These are phyloP conservation scores for Ptiloglossa arizonensis DNA, from an alignment of 1,140 invertebrate species.

Conservation along the genomic window DNA sequence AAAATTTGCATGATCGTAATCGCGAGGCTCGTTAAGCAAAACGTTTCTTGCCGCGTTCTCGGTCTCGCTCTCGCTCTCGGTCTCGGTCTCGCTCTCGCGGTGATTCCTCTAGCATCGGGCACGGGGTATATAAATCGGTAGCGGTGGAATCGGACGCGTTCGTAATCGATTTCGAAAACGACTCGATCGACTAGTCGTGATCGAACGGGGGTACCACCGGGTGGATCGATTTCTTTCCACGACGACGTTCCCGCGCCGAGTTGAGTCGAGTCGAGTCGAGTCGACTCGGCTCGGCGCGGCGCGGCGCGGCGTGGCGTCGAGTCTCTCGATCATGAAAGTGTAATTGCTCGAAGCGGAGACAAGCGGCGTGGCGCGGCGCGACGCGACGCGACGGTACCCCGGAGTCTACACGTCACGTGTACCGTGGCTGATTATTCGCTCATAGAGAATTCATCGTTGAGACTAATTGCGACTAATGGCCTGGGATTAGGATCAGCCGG, in stretches of 20 bases:
- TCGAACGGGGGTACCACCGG: neutral
- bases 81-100: too few species aligned
- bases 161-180: conserved; percentile 32
- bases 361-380: too few species aligned
- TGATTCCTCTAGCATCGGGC: too few species aligned
- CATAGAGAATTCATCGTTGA: conserved; percentile 72
- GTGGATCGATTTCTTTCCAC: conserved; percentile 40
- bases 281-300: too few species aligned
- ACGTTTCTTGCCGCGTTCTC: conserved; percentile 13
- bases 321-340: conserved; percentile 60
- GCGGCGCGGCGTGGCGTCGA: neutral
- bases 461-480: conserved; percentile 77
- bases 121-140: conserved; percentile 26
- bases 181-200: neutral
- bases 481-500: conserved; percentile 56
- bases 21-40: conserved; percentile 57
- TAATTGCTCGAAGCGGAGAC: conserved; percentile 50
- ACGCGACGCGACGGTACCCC: neutral
- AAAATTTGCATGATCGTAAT: conserved; percentile 66
- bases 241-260: neutral
- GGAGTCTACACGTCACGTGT: conserved; percentile 50
- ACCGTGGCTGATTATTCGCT: conserved; percentile 67
- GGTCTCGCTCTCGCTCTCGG: too few species aligned
- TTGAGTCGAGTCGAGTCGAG: too few species aligned
- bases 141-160: neutral